Conservation (phyloP, 2,797 vertebrate species). For the Sparus aurata region DNA sequence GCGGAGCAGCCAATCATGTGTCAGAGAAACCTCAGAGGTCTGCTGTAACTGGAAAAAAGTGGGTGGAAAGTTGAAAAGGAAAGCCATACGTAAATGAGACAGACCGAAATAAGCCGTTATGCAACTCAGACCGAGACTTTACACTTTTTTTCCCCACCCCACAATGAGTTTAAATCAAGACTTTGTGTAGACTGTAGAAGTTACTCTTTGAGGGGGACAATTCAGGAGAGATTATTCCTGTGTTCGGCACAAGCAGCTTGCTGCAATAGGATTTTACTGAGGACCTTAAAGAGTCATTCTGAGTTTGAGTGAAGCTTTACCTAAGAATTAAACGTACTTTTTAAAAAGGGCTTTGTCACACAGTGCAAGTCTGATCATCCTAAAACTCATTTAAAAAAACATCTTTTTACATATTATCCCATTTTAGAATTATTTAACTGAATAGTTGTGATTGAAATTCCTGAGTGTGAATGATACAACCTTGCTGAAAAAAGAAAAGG, state of each 20-base stretch:
- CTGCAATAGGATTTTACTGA: slow-evolving; percentile 3
- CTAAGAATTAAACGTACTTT: neutral
- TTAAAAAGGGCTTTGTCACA: neutral
- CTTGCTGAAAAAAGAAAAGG: neutral
- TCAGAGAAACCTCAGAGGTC: slow-evolving; percentile 36
- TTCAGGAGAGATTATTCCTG: neutral
- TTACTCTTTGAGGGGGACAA: neutral
- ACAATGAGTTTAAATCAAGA: neutral
- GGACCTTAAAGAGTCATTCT: slow-evolving; percentile 8
- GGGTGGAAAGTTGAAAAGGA: slow-evolving; percentile 60
- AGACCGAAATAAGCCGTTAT: slow-evolving; percentile 52
- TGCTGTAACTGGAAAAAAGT: slow-evolving; percentile 44
- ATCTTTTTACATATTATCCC: neutral
- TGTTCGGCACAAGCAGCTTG: slow-evolving; percentile 7
- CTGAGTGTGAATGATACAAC: neutral
- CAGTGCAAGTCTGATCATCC: neutral
- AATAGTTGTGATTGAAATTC: neutral
- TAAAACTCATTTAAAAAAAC: neutral
- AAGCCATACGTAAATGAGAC: slow-evolving; percentile 19
- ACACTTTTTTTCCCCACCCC: no score
- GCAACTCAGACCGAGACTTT: slow-evolving; percentile 12
- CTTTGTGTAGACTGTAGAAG: slow-evolving; percentile 1
- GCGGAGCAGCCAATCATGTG: slow-evolving; percentile 59
- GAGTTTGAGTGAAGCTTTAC: slow-evolving; percentile 4
- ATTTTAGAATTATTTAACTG: no score